Base-by-base conservation (phyloP, 2,888 invertebrate genomes). In the Drosophila mimetica region DNA sequence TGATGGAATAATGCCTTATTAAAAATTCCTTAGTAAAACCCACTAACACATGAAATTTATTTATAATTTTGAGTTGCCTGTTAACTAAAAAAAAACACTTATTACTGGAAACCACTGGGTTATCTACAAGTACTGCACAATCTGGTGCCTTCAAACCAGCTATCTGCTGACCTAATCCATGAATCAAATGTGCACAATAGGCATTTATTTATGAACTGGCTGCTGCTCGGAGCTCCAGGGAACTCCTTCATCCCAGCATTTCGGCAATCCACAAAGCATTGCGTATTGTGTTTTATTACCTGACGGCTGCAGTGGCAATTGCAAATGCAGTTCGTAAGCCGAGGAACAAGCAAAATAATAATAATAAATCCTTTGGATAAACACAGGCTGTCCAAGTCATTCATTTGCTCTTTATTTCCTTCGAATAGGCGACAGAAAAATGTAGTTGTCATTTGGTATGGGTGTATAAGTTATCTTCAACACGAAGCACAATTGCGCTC, bases 201-300 rank as follows among this genome's bases (percentile, higher is more conserved):
- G 80, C 73, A 78, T 78, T 85, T 79, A 79, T 74, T 84, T 81
- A 80, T 80, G 66, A 71, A 70, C 63, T 50, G 57, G 14, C 37
- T 51, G 32, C 16, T 54, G 47, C 25, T 25, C 47, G 34, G 46
- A 46, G 32, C 20, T 34, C 16, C 32, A 8, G 22, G 25, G 8
- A 22, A 20, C 47, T 18, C 13, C 25, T 42, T 44, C 25, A 47
- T 39, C 34, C 22, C 47, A 53, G 32, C 46, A 64, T 28, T 64
- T 64, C 11, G 55, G 18, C 42, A 42, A 42, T 28, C 28, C 42
- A 64, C 16, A 54, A 42, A 18, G 55, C 47, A 30, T 42, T 22
- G 42, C 42, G 14, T 30, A 36, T 47, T 39, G 34, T 46, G 44
- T 58, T 67, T 65, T 66, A 65, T 66, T 55, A 32, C 63, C 66